Conservation (phyloP, 92 coral and sea anemone species). For the Siderastrea radians region DNA sequence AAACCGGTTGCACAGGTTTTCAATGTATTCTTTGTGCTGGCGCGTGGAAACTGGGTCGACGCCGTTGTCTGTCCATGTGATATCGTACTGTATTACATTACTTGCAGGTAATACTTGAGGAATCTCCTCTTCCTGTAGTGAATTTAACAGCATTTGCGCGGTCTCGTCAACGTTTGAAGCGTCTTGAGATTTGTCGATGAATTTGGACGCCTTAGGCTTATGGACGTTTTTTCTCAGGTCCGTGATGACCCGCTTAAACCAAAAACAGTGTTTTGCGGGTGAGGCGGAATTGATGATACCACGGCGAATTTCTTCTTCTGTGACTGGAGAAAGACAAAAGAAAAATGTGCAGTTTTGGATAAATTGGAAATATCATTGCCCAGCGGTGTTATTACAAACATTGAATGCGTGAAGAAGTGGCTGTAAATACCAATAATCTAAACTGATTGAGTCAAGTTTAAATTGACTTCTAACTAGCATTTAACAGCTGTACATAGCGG, state of each 20-base stretch:
- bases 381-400: not conserved
- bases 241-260: conserved; percentile 60
- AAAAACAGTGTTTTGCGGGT: conserved; percentile 66
- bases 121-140: conserved; percentile 39
- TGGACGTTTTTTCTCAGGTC: conserved; percentile 45
- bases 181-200: conserved; percentile 36
- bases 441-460: too few species aligned
- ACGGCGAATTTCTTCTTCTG: conserved; percentile 60
- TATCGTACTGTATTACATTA: conserved; percentile 51
- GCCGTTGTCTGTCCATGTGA: conserved; percentile 63
- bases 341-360: not conserved
- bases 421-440: too few species aligned
- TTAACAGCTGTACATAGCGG: too few species aligned
- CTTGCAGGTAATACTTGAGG: conserved; percentile 14
- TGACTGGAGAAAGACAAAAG: conserved; percentile 23
- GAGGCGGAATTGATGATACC: conserved; percentile 48
- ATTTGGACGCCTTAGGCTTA: conserved; percentile 38
- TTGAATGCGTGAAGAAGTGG: not conserved
- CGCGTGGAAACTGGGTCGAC: conserved; percentile 42
- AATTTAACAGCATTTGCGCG: conserved; percentile 55
- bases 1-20: conserved; percentile 50
- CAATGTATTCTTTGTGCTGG: conserved; percentile 55
- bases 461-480: too few species aligned
- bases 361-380: not conserved
- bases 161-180: conserved; percentile 40